phyloP scores from a whole-genome alignment of 2,888 invertebrate genomes.

The Heteromyza rotundicornis region DNA sequence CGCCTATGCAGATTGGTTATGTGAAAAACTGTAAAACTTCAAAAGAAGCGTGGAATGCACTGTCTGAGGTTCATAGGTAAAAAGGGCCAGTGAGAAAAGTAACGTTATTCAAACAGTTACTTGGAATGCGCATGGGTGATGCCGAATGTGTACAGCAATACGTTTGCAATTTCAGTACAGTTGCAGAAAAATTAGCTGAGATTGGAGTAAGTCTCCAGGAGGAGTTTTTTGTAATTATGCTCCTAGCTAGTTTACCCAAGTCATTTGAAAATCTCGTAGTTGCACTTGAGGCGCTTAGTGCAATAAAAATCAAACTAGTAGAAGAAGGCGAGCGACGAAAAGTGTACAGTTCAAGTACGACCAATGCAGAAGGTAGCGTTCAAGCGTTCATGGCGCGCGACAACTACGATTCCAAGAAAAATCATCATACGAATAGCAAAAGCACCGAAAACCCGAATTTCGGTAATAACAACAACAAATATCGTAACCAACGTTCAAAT shows the following conservation, averaged over 20 bases:
- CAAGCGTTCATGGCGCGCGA: conserved; percentile 1
- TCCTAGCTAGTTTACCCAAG: not conserved
- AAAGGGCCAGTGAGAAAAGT: no score
- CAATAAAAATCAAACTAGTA: not conserved
- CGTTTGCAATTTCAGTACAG: not conserved
- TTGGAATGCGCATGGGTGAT: conserved; percentile 4
- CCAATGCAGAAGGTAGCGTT: not conserved
- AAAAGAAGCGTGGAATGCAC: no score
- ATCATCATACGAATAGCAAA: not conserved
- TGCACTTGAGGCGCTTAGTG: not conserved
- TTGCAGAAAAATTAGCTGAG: conserved; percentile 2
- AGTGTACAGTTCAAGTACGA: not conserved
- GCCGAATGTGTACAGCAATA: not conserved
- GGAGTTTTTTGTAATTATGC: conserved; percentile 6
- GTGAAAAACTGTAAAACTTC: no score
- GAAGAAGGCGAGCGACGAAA: not conserved
- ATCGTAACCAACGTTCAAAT: not conserved
- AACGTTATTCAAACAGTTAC: not conserved
- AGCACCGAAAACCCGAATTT: not conserved
- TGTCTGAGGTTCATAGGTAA: no score
- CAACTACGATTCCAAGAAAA: not conserved
- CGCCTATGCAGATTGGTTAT: no score
- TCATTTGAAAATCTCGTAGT: conserved; percentile 4
- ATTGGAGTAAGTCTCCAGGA: no score
- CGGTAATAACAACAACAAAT: not conserved